phyloP scores from a whole-genome alignment of 1,140 invertebrate genomes.

The Drosophila mojavensis region DNA sequence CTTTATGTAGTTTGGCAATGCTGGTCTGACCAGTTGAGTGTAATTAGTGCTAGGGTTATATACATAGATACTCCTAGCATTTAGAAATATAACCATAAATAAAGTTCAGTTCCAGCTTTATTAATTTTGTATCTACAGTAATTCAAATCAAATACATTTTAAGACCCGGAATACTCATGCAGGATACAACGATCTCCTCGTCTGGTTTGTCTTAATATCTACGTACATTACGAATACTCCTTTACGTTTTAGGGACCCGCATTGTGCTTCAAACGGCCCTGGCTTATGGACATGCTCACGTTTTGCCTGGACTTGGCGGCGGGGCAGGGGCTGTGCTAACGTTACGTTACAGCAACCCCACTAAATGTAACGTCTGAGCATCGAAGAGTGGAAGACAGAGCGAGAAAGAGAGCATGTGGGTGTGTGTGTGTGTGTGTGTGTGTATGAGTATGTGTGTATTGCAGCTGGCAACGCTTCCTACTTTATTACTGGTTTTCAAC shows the following conservation, averaged over 20 bases:
- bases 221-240: not conserved
- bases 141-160: too few relatives aligned
- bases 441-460: slow-evolving; percentile 25
- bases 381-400: slow-evolving; percentile 18
- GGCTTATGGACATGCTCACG: slow-evolving; percentile 40
- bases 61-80: too few relatives aligned
- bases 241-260: not conserved
- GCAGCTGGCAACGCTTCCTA: slow-evolving; percentile 74
- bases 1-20: too few relatives aligned
- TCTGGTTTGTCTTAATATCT: too few relatives aligned
- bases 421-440: slow-evolving; percentile 14
- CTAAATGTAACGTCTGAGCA: slow-evolving; percentile 23
- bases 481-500: slow-evolving; percentile 77
- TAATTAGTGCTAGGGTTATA: too few relatives aligned
- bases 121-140: too few relatives aligned
- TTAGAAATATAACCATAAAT: too few relatives aligned
- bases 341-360: slow-evolving; percentile 49
- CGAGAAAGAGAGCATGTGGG: slow-evolving; percentile 21
- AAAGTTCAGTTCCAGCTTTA: too few relatives aligned
- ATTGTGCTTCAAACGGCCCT: slow-evolving; percentile 32
- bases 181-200: too few relatives aligned
- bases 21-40: too few relatives aligned
- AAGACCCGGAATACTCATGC: too few relatives aligned
- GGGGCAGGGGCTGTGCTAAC: slow-evolving; percentile 21
- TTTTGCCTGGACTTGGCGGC: not conserved